Conservation (phyloP, 2,113 vertebrate species). For the Sinosuthora webbiana region DNA sequence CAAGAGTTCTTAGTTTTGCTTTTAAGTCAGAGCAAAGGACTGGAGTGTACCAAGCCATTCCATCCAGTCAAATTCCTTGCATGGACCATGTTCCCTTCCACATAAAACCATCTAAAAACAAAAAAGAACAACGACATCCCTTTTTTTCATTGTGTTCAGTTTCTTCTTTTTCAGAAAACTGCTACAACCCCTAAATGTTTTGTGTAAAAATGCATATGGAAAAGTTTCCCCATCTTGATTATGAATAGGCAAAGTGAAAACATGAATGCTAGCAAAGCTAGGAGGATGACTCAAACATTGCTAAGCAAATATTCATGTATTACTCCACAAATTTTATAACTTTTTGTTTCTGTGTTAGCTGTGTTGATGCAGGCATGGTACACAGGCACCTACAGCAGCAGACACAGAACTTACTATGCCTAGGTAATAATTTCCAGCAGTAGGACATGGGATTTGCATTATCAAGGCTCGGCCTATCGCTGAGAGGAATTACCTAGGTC, state of each 20-base stretch:
- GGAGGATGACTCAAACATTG: background rate
- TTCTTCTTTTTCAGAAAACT: background rate
- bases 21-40: background rate
- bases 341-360: background rate
- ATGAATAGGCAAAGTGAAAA: background rate
- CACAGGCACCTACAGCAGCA: background rate
- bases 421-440: background rate
- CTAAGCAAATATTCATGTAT: background rate
- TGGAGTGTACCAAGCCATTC: background rate
- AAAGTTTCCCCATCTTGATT: background rate
- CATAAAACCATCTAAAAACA: background rate
- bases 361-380: background rate
- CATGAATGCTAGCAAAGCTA: background rate
- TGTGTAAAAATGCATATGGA: background rate
- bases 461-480: background rate
- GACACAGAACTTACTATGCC: background rate
- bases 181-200: background rate
- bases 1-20: background rate
- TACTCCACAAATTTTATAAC: background rate
- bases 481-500: background rate
- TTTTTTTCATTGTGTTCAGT: background rate
- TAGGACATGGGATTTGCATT: background rate
- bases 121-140: background rate
- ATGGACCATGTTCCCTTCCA: accelerated
- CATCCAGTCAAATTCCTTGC: background rate